Evolutionary conservation across 1,140 invertebrate species (phyloP), one percentile per base, ranked within the genome.

Genomic region (Tetraneura akinire): DNA sequence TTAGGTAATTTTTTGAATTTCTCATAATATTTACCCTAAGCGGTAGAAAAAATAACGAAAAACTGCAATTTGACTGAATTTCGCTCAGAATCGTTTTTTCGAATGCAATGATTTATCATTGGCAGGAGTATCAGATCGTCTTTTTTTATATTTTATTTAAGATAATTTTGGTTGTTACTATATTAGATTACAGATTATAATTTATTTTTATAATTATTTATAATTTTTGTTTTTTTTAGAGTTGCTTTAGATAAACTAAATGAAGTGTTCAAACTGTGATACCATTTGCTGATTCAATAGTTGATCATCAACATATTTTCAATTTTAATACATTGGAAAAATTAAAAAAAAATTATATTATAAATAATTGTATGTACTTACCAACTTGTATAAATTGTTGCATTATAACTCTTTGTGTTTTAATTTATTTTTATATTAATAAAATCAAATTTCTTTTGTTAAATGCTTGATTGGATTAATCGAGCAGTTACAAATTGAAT

Each of bases 171-270:
- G 32, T 37, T 4, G 32, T 4, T 37, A 37, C 32, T 8, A 37
- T 37, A 37, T 37, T 37, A 4, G 8, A 37, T 37, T 37, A 8
- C 32, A 37, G 32, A 37, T 8, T 8, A 37, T 37, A 42, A 64
- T 80, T 45, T 80, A 29, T n/a, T 71, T 42, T 42, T 81, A 66
- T 5, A 1, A 45, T 62, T 23, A 14, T 76, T 5, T 1, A 45
- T 62, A 42, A 14, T 13, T 51, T 14, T 51, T 29, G 13, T 26
- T 71, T 47, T 71, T 71, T 29, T 45, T 45, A 78, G 74, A 23
- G 14, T 16, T 29, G 74, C 74, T 1, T 18, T 78, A 55, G 74
- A 78, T 18, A 60, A 78, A 78, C 55, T 78, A 1, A 78, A 62
- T 4, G 74, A 78, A 26, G 55, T 78, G 16, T n/a, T 60, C 5